Evolutionary conservation across 2,888 invertebrate species (phyloP).

Genomic region (Mesorhabditis belari): DNA sequence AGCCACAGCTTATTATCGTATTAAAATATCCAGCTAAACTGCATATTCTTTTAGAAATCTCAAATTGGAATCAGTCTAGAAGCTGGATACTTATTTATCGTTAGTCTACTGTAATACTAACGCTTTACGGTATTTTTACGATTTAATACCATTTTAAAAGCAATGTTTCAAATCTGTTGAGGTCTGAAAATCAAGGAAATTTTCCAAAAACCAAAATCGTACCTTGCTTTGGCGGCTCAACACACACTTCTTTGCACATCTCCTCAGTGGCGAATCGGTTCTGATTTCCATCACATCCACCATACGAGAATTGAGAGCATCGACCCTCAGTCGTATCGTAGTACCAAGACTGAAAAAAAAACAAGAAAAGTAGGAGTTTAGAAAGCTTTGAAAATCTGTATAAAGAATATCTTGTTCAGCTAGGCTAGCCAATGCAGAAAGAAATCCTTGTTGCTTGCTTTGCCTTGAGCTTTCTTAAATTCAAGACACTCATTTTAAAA

Average conservation of each 20-base stretch:
- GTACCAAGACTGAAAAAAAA: conserved; percentile 56
- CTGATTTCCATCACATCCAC: conserved; percentile 49
- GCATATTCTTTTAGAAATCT: no score
- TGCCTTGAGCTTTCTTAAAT: not conserved
- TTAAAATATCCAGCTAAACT: no score
- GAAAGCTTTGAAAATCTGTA: not conserved
- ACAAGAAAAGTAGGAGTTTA: conserved; percentile 45
- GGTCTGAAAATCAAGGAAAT: no score
- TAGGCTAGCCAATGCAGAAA: not conserved
- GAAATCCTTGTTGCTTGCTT: not conserved
- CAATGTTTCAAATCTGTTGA: no score
- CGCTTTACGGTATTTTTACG: no score
- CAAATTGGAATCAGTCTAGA: no score
- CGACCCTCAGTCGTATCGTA: conserved; percentile 6
- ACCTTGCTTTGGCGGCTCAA: conserved; percentile 45
- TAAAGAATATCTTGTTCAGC: not conserved
- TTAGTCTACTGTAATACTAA: no score
- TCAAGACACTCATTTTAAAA: not conserved
- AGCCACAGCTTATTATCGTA: no score
- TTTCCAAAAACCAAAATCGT: no score
- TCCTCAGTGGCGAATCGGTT: conserved; percentile 46
- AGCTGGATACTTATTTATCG: no score
- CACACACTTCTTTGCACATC: conserved; percentile 46
- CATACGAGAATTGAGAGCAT: conserved; percentile 41
- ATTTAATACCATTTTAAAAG: no score